Conservation (phyloP, 2,113 vertebrate genomes). For the Anoura caudifer region DNA sequence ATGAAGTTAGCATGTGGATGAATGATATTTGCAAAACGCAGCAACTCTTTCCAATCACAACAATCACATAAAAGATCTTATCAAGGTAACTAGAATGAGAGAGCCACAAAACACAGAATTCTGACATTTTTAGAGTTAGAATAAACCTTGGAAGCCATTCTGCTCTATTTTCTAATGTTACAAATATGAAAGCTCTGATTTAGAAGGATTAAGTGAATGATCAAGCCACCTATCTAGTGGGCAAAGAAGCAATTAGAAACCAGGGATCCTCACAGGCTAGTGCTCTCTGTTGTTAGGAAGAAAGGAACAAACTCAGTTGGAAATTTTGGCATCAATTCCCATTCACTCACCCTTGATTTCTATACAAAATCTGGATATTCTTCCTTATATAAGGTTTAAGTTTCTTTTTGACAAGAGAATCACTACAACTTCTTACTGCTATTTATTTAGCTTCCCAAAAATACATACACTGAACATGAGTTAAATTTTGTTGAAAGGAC, state of each 20-base stretch:
- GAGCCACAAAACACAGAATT: neutral
- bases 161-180: neutral
- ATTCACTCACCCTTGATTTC: slow-evolving; percentile 8
- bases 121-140: neutral
- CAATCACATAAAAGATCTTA: neutral
- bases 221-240: neutral
- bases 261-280: neutral
- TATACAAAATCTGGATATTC: neutral
- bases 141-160: neutral
- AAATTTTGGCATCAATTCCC: neutral
- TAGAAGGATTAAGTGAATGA: neutral
- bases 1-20: neutral
- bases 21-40: neutral
- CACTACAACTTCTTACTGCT: neutral
- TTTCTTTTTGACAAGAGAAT: neutral
- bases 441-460: neutral
- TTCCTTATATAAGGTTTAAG: neutral
- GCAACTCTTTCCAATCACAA: neutral
- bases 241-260: neutral
- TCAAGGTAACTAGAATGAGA: neutral
- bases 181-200: neutral
- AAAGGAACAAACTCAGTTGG: neutral
- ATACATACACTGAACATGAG: neutral
- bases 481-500: neutral
- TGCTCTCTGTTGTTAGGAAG: neutral